Conservation (phyloP, 2,888 invertebrate genomes). For the Ecliptopera silaceata region DNA sequence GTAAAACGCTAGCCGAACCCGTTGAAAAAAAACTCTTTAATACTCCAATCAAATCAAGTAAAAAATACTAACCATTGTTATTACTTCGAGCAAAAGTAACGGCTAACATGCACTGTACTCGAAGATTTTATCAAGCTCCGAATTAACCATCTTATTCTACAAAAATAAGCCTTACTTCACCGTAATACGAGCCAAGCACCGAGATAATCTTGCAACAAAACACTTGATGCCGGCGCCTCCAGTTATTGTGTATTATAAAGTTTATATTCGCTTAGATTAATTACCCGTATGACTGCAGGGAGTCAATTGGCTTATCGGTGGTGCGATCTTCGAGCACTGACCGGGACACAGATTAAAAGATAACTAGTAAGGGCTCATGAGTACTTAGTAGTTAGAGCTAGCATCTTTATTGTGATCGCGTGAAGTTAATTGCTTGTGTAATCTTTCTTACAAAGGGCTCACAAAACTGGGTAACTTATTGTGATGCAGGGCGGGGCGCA, state of each 20-base stretch:
- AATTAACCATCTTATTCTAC: background rate
- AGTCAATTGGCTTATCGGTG: constrained; percentile 74
- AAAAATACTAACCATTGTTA: background rate
- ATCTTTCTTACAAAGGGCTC: background rate
- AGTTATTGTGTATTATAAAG: constrained; percentile 35
- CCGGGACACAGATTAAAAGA: constrained; percentile 33
- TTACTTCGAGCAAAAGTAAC: constrained; percentile 4
- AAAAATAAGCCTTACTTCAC: background rate
- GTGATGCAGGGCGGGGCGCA: no score
- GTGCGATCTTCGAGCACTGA: constrained; percentile 53
- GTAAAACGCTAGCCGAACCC: no score
- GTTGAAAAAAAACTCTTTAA: no score
- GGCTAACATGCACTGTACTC: background rate
- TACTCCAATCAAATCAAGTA: background rate
- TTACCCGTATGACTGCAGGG: constrained; percentile 78
- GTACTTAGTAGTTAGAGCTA: constrained; percentile 18
- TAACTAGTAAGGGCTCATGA: constrained; percentile 21
- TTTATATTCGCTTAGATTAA: constrained; percentile 55
- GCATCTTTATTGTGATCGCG: constrained; percentile 40
- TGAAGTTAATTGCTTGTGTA: constrained; percentile 24
- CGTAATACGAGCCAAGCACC: constrained; percentile 7
- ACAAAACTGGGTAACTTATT: background rate
- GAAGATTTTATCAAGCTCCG: background rate
- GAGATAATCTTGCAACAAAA: constrained; percentile 30
- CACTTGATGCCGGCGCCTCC: constrained; percentile 59